Evolutionary conservation across 2,888 invertebrate species (phyloP).

Genomic region (Cantharis rustica): DNA sequence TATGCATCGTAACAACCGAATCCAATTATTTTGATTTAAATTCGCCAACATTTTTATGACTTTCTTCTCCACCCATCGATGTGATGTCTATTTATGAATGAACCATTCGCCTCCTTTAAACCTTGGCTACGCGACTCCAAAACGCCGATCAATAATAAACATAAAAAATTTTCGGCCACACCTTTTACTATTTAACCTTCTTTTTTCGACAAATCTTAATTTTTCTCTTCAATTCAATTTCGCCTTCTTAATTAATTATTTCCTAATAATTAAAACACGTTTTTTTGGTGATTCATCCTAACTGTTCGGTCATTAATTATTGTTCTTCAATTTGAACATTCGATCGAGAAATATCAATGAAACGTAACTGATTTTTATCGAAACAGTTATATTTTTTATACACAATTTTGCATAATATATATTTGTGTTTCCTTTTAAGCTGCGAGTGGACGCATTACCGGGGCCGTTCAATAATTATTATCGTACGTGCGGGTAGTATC

Average conservation of each 20-base stretch:
- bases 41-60: neutral
- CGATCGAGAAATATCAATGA: neutral
- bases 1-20: neutral
- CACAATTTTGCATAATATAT: neutral
- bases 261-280: neutral
- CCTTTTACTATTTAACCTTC: neutral
- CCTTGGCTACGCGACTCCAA: neutral
- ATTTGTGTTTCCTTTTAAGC: neutral
- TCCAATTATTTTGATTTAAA: neutral
- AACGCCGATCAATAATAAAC: constrained; percentile 1
- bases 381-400: neutral
- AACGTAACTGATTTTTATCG: neutral
- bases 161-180: constrained; percentile 1
- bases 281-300: neutral
- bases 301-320: neutral
- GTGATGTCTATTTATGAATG: neutral
- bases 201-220: neutral
- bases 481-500: no score
- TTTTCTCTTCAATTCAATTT: neutral
- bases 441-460: neutral
- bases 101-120: neutral
- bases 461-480: neutral
- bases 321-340: neutral
- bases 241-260: neutral
- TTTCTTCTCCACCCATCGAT: neutral